A percentile compares a stretch with the other conserved stretches of the same genome.
phyloP scores from a whole-genome alignment of 2,113 vertebrate species.

The Amphilophus citrinellus region DNA sequence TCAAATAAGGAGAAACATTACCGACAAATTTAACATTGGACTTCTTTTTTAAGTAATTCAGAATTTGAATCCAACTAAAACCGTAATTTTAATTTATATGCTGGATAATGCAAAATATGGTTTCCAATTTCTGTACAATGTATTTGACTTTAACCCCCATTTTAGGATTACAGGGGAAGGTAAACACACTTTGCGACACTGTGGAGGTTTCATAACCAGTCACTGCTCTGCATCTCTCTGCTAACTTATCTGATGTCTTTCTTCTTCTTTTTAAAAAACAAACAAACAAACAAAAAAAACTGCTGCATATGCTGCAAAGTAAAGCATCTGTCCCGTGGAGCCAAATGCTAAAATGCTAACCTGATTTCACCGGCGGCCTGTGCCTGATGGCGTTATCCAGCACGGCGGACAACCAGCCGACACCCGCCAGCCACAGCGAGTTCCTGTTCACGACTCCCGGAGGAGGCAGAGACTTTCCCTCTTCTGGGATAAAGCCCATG shows the following conservation, averaged over 20 bases:
- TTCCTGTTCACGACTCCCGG: conserved; percentile 81
- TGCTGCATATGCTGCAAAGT: background rate
- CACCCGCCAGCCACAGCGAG: conserved; percentile 72
- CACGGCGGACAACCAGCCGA: conserved; percentile 79
- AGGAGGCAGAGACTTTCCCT: conserved; percentile 81
- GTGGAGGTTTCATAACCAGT: background rate
- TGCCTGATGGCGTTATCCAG: conserved; percentile 76
- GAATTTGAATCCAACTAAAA: background rate
- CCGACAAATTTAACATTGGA: background rate
- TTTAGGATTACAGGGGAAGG: background rate
- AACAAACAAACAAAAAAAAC: background rate
- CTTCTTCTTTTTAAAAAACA: background rate
- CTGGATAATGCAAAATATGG: background rate
- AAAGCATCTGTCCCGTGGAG: background rate
- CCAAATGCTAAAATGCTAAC: conserved; percentile 65
- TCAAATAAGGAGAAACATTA: background rate
- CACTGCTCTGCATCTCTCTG: background rate
- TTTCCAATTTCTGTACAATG: background rate
- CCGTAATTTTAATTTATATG: background rate
- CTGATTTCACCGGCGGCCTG: conserved; percentile 80
- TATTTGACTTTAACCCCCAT: background rate
- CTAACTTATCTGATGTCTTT: background rate
- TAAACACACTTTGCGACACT: background rate
- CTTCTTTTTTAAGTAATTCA: background rate
- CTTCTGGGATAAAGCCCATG: conserved; percentile 83